A percentile compares a stretch with the other conserved stretches of the same genome.
Evolutionary conservation across 2,797 vertebrate species (phyloP).

Genomic region (Cyprinodon diabolis): DNA sequence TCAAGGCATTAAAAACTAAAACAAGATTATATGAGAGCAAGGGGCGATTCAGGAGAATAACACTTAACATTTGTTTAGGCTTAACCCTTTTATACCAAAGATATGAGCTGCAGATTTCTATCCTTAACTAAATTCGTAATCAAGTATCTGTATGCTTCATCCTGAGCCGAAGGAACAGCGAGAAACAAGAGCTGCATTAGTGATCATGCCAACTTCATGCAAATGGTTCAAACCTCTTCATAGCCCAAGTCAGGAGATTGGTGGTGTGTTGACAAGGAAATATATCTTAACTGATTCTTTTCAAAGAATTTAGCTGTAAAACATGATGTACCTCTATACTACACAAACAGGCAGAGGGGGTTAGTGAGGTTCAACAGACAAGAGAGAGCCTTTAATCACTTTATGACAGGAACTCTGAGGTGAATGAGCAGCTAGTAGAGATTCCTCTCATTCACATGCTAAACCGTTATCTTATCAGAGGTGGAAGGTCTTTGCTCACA

Average conservation of each 20-base stretch:
- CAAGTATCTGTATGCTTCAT: conserved; percentile 30
- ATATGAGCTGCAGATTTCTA: conserved; percentile 16
- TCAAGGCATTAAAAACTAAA: neutral
- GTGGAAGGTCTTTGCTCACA: conserved; percentile 54
- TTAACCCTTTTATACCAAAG: neutral
- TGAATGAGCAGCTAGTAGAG: conserved; percentile 84
- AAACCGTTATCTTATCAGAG: conserved; percentile 87
- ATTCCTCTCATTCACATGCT: conserved; percentile 81
- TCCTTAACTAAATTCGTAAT: conserved; percentile 12
- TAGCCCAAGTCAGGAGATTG: conserved; percentile 13
- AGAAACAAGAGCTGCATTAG: conserved; percentile 5
- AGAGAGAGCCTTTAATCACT: conserved; percentile 87
- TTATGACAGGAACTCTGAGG: conserved; percentile 95
- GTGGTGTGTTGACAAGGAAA: conserved; percentile 15
- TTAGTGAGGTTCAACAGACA: conserved; percentile 44
- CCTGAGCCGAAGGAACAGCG: neutral
- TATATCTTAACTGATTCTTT: conserved; percentile 25
- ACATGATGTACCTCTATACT: conserved; percentile 33
- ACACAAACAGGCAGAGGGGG: conserved; percentile 18
- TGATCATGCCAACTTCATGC: neutral
- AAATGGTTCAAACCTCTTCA: conserved; percentile 1
- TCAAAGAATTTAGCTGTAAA: conserved; percentile 33
- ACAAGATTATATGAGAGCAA: neutral
- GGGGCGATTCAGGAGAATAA: neutral
- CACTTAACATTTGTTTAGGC: neutral